phyloP scores from a whole-genome alignment of 2,113 vertebrate species.

The Struthidea cinerea region DNA sequence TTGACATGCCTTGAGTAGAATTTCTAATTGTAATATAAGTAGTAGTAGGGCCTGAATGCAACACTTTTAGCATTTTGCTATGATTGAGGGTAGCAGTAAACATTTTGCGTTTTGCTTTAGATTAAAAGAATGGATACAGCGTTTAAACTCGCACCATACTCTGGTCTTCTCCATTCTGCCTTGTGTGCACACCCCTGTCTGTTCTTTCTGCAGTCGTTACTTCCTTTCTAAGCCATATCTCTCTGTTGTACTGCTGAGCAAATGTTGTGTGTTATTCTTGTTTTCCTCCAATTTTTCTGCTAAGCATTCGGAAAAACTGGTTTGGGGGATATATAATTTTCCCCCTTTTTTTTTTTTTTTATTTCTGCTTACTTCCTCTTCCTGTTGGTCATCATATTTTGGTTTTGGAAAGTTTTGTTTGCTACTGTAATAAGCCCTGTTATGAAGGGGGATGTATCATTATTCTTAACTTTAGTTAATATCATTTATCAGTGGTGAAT shows the following conservation, averaged over 20 bases:
- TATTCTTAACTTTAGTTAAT: background rate
- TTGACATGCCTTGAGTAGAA: background rate
- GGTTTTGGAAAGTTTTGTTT: background rate
- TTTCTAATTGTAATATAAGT: background rate
- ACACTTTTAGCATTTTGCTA: background rate
- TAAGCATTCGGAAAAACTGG: background rate
- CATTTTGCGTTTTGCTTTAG: background rate
- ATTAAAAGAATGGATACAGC: background rate
- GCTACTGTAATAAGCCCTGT: background rate
- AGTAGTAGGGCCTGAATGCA: background rate
- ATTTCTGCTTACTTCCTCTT: background rate
- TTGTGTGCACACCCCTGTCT: background rate
- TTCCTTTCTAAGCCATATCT: background rate
- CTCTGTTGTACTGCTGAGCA: background rate
- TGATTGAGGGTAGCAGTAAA: background rate
- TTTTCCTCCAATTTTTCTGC: background rate
- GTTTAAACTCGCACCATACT: background rate
- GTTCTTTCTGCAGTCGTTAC: background rate
- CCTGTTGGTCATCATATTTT: background rate
- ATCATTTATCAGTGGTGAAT: background rate
- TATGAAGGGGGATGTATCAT: rapidly evolving
- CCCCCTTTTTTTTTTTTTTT: background rate
- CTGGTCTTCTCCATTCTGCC: background rate
- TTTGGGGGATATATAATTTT: background rate
- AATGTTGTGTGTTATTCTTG: background rate